Conservation (phyloP, 2,797 vertebrate species). For the Luscinia megarhynchos region DNA sequence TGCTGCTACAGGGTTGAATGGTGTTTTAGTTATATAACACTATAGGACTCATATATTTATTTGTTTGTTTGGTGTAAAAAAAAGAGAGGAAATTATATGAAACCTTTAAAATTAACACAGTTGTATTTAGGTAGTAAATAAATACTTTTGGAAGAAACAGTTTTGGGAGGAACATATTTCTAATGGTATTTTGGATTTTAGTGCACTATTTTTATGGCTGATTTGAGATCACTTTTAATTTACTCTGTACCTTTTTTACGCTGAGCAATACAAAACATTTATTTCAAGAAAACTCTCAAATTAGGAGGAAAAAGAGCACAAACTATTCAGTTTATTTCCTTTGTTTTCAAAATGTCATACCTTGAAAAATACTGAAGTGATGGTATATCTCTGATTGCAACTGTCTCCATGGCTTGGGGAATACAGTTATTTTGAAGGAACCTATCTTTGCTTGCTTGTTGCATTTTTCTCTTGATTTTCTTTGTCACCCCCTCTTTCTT, state of each 20-base stretch:
- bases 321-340: neutral
- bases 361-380: neutral
- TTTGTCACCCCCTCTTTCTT: neutral
- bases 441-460: neutral
- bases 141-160: neutral
- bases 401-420: neutral
- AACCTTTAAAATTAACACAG: neutral
- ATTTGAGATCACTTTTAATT: neutral
- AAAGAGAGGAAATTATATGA: neutral
- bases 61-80: neutral
- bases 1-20: neutral
- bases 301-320: neutral
- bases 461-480: neutral
- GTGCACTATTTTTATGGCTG: neutral
- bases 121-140: neutral
- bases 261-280: neutral
- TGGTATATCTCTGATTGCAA: neutral
- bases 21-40: neutral
- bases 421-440: neutral
- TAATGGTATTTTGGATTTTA: neutral
- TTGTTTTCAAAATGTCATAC: neutral
- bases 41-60: neutral
- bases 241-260: neutral
- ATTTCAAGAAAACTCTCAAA: neutral
- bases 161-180: neutral